These are phyloP conservation scores for Thereva unica DNA, from an alignment of 2,888 invertebrate species.

Conservation along the genomic window DNA sequence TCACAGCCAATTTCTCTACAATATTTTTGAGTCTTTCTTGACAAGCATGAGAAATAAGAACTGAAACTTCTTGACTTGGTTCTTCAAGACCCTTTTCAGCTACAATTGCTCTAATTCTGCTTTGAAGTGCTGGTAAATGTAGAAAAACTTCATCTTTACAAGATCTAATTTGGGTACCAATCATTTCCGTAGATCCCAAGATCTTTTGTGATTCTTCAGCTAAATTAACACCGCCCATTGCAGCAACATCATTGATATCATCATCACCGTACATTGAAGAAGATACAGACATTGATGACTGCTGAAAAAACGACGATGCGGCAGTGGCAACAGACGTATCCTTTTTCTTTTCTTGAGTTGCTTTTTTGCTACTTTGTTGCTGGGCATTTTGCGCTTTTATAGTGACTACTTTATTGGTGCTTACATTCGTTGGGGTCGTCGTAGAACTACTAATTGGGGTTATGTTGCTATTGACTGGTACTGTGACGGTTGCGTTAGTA, in stretches of 20 bases:
- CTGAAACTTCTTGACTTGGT: slow-evolving; percentile 81
- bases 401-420: slow-evolving; percentile 42
- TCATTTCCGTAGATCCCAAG: slow-evolving; percentile 85
- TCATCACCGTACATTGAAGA: slow-evolving; percentile 76
- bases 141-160: slow-evolving; percentile 93
- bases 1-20: slow-evolving; percentile 86
- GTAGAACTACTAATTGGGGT: slow-evolving; percentile 17
- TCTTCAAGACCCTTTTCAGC: slow-evolving; percentile 81
- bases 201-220: slow-evolving; percentile 95
- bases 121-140: slow-evolving; percentile 74
- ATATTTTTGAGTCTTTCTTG: slow-evolving; percentile 91
- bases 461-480: slow-evolving; percentile 50
- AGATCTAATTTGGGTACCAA: slow-evolving; percentile 84
- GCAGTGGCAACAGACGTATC: slow-evolving; percentile 58
- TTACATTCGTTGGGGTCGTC: slow-evolving; percentile 47
- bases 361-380: slow-evolving; percentile 59
- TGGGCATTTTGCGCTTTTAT: slow-evolving; percentile 58
- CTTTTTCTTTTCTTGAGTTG: slow-evolving; percentile 78
- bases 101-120: slow-evolving; percentile 75
- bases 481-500: slow-evolving; percentile 37
- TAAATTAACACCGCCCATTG: slow-evolving; percentile 98
- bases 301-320: slow-evolving; percentile 60
- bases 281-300: slow-evolving; percentile 59
- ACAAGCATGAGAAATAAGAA: slow-evolving; percentile 88
- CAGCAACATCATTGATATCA: slow-evolving; percentile 97